These are phyloP conservation scores for Cephus rjabovi DNA, from an alignment of 2,888 invertebrate genomes.

Conservation along the genomic window DNA sequence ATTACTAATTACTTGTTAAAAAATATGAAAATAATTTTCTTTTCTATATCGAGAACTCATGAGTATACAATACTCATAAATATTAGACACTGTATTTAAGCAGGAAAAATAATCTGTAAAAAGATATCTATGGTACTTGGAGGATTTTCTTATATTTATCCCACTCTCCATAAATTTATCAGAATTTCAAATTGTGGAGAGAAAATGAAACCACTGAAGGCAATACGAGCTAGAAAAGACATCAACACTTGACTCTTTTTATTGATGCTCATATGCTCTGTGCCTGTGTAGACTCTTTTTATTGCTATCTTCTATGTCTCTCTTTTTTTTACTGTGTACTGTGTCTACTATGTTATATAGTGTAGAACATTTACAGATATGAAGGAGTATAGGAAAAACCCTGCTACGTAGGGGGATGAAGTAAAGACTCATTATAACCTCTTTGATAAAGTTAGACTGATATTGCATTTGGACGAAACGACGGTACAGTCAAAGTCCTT, in stretches of 20 bases:
- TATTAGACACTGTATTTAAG: too few species aligned
- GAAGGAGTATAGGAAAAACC: too few species aligned
- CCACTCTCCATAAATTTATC: neutral
- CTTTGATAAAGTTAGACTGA: neutral
- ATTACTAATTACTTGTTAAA: too few species aligned
- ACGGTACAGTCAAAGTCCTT: neutral
- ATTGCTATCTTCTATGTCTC: neutral
- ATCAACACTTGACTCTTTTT: neutral
- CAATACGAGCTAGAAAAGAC: neutral
- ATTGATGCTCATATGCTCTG: neutral
- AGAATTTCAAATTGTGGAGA: neutral
- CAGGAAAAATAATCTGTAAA: too few species aligned
- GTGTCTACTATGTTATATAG: neutral
- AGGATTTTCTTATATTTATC: neutral
- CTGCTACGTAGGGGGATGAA: neutral
- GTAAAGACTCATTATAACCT: neutral
- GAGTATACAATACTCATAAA: too few species aligned
- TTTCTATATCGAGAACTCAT: too few species aligned
- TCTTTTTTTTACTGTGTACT: neutral
- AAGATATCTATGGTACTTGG: too few species aligned
- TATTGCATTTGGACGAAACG: neutral
- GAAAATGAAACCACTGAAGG: conserved; percentile 2
- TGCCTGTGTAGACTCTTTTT: neutral
- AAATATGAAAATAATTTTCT: too few species aligned
- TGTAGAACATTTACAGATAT: neutral